Conservation (phyloP, 2,113 vertebrate species). For the Hypomesus transpacificus region DNA sequence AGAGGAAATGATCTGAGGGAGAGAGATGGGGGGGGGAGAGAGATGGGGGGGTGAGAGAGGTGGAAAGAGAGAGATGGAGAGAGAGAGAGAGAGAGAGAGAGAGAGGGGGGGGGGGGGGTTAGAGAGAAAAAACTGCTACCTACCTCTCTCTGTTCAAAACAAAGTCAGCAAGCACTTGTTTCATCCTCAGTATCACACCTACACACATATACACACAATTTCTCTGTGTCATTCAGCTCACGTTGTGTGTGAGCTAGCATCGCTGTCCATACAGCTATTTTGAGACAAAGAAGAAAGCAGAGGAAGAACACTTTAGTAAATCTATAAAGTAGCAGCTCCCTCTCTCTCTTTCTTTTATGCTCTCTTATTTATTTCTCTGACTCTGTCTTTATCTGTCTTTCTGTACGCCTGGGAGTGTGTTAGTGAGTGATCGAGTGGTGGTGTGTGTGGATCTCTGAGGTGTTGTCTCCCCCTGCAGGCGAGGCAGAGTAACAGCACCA, state of each 20-base stretch:
- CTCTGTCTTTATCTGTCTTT: not conserved
- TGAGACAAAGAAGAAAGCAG: conserved; percentile 29
- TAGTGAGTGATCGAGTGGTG: not conserved
- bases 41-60: too few relatives aligned
- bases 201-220: not conserved
- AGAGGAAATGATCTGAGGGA: too few relatives aligned
- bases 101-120: too few relatives aligned
- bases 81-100: too few relatives aligned
- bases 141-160: not conserved
- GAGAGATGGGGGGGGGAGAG: too few relatives aligned
- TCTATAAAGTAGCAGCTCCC: conserved; percentile 31
- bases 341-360: not conserved
- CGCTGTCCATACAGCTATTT: not conserved
- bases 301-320: conserved; percentile 33
- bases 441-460: conserved; percentile 7
- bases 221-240: not conserved
- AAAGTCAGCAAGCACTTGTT: not conserved
- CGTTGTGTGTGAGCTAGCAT: too few relatives aligned
- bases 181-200: not conserved
- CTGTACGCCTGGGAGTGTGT: not conserved
- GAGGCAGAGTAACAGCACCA: conserved; percentile 5
- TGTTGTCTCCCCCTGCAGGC: conserved; percentile 40
- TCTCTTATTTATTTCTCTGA: not conserved
- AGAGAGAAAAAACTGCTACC: too few relatives aligned
- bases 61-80: too few relatives aligned